Conservation (phyloP, 2,888 invertebrate species). For the Unio pictorum region DNA sequence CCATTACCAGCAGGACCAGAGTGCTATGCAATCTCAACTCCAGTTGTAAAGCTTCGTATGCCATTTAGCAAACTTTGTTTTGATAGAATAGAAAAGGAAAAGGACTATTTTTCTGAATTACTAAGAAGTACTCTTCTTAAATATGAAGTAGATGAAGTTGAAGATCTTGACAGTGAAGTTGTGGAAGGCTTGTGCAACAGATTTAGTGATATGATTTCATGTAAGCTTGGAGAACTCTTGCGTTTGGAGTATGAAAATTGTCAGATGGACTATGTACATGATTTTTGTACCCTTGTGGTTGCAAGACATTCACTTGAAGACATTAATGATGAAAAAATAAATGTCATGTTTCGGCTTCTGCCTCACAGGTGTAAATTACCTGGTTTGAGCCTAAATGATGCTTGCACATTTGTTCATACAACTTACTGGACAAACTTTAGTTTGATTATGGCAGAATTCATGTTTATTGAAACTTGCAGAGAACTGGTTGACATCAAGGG, state of each 20-base stretch:
- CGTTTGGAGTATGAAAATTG: too few relatives aligned
- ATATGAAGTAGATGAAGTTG: conserved; percentile 31
- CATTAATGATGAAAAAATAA: not conserved
- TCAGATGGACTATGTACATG: too few relatives aligned
- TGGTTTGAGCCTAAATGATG: not conserved
- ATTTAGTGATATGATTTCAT: too few relatives aligned
- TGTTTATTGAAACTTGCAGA: conserved; percentile 9
- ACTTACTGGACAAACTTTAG: conserved; percentile 9
- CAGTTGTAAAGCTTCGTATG: conserved; percentile 18
- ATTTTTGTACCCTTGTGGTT: conserved; percentile 8
- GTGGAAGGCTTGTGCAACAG: not conserved
- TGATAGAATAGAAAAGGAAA: conserved; percentile 21
- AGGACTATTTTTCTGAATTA: conserved; percentile 27
- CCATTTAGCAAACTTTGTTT: conserved; percentile 30
- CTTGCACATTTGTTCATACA: conserved; percentile 3
- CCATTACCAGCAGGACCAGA: conserved; percentile 34
- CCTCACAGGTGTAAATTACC: conserved; percentile 5
- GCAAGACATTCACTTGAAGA: too few relatives aligned
- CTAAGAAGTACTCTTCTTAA: conserved; percentile 17
- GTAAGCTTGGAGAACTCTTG: too few relatives aligned
- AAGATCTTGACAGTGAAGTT: conserved; percentile 27
- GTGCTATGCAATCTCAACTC: conserved; percentile 24
- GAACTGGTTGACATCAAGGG: not conserved
- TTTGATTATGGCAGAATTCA: conserved; percentile 9
- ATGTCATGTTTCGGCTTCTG: conserved; percentile 9